Percentiles rank a stretch among this genome's conserved stretches.
Conservation (phyloP, 2,888 invertebrate genomes). For the Metellina segmentata region DNA sequence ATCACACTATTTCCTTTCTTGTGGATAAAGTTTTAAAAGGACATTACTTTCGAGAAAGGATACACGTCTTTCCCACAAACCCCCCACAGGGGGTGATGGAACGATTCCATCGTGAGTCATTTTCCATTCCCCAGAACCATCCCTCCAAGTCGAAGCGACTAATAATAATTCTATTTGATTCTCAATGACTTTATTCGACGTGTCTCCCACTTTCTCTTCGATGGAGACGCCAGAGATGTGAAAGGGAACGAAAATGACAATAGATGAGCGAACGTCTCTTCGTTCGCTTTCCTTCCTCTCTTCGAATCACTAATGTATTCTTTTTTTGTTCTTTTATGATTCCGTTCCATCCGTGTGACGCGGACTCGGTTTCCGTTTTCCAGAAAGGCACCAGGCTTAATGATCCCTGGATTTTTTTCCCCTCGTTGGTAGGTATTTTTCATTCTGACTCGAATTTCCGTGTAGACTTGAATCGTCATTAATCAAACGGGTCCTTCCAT, state of each 20-base stretch:
- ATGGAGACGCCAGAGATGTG: not conserved
- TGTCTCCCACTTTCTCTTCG: not conserved
- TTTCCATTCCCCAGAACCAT: not conserved
- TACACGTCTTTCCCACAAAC: not conserved
- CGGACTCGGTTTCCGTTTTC: not conserved
- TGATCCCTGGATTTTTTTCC: not conserved
- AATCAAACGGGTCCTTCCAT: not conserved
- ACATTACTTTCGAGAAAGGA: not conserved
- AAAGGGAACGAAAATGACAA: conserved; percentile 11
- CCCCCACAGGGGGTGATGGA: not conserved
- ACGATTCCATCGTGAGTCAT: not conserved
- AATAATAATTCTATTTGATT: conserved; percentile 7
- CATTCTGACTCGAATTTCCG: not conserved
- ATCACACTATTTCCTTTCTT: not conserved
- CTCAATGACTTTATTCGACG: conserved; percentile 26
- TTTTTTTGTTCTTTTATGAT: conserved; percentile 22
- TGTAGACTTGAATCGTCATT: not conserved
- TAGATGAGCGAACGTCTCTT: conserved; percentile 7
- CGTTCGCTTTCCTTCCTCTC: conserved; percentile 17
- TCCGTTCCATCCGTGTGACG: not conserved
- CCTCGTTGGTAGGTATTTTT: not conserved
- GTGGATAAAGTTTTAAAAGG: not conserved
- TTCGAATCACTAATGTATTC: conserved; percentile 18
- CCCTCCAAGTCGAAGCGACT: not conserved
- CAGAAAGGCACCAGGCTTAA: not conserved